phyloP scores from a whole-genome alignment of 2,888 invertebrate species.

The Trachelus tabidus region DNA sequence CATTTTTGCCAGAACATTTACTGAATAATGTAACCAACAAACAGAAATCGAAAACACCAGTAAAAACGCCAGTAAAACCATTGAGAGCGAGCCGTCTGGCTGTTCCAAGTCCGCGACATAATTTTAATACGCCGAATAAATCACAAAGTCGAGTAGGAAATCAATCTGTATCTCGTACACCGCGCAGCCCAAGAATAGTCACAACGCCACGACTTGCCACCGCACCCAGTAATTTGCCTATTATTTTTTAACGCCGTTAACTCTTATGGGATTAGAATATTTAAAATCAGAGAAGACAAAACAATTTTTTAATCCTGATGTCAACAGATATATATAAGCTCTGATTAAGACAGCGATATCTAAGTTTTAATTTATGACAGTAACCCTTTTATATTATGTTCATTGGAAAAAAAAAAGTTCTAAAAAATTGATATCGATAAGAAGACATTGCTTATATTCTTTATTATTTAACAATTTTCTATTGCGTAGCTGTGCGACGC shows the following conservation, averaged over 20 bases:
- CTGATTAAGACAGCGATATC: not conserved
- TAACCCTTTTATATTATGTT: not conserved
- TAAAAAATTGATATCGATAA: not conserved
- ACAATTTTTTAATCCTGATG: not conserved
- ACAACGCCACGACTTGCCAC: slow-evolving; percentile 34
- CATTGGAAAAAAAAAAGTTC: not conserved
- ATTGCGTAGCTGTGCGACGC: not conserved
- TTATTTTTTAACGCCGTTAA: slow-evolving; percentile 23
- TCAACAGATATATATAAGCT: not conserved
- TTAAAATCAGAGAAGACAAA: not conserved
- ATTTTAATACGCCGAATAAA: slow-evolving; percentile 28
- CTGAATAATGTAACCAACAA: slow-evolving; percentile 50
- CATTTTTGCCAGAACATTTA: slow-evolving; percentile 63
- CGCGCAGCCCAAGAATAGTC: slow-evolving; percentile 31
- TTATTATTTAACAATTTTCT: not conserved
- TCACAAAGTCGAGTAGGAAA: slow-evolving; percentile 23
- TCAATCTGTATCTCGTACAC: slow-evolving; percentile 12
- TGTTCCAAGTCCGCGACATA: slow-evolving; percentile 9
- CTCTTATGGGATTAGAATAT: not conserved
- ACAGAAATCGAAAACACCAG: slow-evolving; percentile 40
- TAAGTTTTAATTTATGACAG: not conserved
- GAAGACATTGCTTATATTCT: not conserved
- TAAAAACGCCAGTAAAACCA: slow-evolving; percentile 50
- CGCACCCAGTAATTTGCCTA: slow-evolving; percentile 27
- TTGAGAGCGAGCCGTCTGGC: slow-evolving; percentile 43